Evolutionary conservation across 2,797 vertebrate species (phyloP), one percentile per base, ranked within the genome.

Genomic region (Taenioides sp.): DNA sequence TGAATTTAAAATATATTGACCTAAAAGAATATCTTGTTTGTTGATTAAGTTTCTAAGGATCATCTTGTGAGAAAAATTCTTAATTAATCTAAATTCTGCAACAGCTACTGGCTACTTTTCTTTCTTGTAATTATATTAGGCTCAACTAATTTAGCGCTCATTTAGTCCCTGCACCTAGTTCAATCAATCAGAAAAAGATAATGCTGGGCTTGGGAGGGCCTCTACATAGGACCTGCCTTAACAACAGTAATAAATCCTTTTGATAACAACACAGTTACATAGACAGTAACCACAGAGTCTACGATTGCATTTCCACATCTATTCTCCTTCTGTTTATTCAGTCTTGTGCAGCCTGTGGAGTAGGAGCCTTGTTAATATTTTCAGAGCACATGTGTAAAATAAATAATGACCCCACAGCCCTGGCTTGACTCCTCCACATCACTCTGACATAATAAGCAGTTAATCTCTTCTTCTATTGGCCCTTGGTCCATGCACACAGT

Each of bases 391-490:
- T 73, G 84, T 80, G 71, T 76, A 75, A 83, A 86, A 87, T 88
- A 87, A 85, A 89, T 80, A 70, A 80, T 65, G 81, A 86, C 86
- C 86, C 78, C 71, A 75, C 77, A 85, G 77, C 87, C 84, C 81
- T 83, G 83, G 73, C 84, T 76, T 55, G n/a, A 80, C 85, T 86
- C 73, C 74, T 77, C 71, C 76, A 55, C 75, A 81, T 78, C 62
- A 67, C 73, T 75, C 84, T 80, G 73, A 82, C 82, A 89, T 90
- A 93, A 92, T 91, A 88, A 91, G 83, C 90, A 80, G 87, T 89
- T 92, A 89, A 92, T 89, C 80, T 77, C 75, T 72, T 75, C 83
- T 87, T 88, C 79, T 67, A 74, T 82, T 74, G 22, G 20, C 57
- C 64, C 28, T 70, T 86, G 77, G 77, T 69, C 80, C 84, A 74